Conservation (phyloP, 1,140 invertebrate genomes). For the Hetaerina americana region DNA sequence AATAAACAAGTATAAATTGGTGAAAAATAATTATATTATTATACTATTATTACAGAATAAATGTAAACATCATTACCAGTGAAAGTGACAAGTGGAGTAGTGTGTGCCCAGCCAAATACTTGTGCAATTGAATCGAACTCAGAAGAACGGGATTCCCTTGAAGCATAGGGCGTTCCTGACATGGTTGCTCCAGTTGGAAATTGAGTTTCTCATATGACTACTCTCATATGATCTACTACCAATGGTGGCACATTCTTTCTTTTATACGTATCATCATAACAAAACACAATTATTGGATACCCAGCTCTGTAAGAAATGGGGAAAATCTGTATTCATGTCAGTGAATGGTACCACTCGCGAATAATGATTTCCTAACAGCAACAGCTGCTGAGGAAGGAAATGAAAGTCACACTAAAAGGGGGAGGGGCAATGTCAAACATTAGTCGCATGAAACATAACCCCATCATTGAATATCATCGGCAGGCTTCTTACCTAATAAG, state of each 20-base stretch:
- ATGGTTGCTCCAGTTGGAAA: background rate
- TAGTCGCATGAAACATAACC: too few relatives aligned
- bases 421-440: background rate
- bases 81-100: background rate
- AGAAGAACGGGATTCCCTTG: background rate
- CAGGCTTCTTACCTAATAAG: background rate
- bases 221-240: background rate
- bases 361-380: too few relatives aligned
- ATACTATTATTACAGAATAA: background rate
- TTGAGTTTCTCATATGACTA: background rate
- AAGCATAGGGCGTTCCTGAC: background rate
- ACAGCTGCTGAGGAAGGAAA: too few relatives aligned
- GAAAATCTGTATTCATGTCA: background rate
- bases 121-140: background rate
- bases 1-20: too few relatives aligned
- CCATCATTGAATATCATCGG: too few relatives aligned
- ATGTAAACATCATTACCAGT: background rate
- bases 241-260: background rate
- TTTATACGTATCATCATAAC: background rate
- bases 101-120: background rate
- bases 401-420: background rate
- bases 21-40: too few relatives aligned
- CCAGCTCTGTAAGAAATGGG: background rate
- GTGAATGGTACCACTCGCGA: too few relatives aligned
- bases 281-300: background rate